Evolutionary conservation across 2,113 vertebrate genomes (phyloP), one percentile per base, ranked within the genome.

Genomic region (Odontophorus gujanensis): DNA sequence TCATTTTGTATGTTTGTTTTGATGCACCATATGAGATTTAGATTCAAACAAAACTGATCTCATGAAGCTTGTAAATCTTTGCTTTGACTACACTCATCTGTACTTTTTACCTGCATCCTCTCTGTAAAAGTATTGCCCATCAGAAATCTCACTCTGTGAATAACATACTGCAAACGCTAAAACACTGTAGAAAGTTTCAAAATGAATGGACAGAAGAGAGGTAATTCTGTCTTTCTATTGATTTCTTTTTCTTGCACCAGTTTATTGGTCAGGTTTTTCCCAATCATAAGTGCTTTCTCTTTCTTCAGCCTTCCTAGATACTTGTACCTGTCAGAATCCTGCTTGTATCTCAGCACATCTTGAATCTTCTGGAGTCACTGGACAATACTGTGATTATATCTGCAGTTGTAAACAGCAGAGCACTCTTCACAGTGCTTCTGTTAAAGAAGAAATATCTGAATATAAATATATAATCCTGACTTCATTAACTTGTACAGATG

Each of bases 401-500:
- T 32, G 16, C 57, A 24, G 3, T 18, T 90, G 20, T 47, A 55
- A 93, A 73, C 79, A 53, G 2, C 34, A 10, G 5, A 90, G 57
- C 28, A 36, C 45, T 76, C 7, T 83, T 80, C 50, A 36, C 4
- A 45, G 40, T 19, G 17, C 12, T 93, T 95, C 87, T 63, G 20
- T 92, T 81, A 62, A 24, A 82, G 91, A 48, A 78, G 36, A 91
- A 7, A 71, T 55, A 40, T 21, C 3, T 59, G 19, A 3, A 89
- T 81, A 66, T 65, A 78, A 57, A 66, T 59, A 81, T 13, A 1
- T 66, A 69, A 89, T 91, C 22, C 14, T 65, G 18, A 75, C 77
- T 84, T 85, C 92, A 95, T 97, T 94, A 93, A 90, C n/a, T 88
- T 76, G 11, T 47, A 18, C 66, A 81, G 32, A 38, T 48, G 59